Evolutionary conservation across 2,888 invertebrate genomes (phyloP), one percentile per base, ranked within the genome.

Genomic region (Ectemnius cavifrons): DNA sequence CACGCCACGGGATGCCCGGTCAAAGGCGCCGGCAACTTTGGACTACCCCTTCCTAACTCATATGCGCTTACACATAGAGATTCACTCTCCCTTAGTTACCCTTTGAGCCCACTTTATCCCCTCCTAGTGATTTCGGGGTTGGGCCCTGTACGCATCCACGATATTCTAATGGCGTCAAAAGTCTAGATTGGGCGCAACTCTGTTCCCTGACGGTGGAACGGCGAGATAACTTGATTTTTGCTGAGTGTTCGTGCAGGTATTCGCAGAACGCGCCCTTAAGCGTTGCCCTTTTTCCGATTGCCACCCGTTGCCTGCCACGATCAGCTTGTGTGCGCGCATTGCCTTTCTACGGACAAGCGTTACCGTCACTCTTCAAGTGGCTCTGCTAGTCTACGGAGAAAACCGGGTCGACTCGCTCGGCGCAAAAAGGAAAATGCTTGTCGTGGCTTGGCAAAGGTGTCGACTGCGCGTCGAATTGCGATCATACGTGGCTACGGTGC

Each of bases 1-100:
- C 89, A 85, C 89, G 83, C 89, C 87, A 82, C 87, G 87, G 89
- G 89, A 88, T 86, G 85, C 85, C 75, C 70, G 83, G 81, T 87
- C 86, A 89, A 89, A 89, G 88, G 88, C 83, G 87, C 89, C 89
- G 89, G 87, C 89, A 80, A 79, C 78, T 76, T 37, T 81, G 78
- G 75, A 60, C 46, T 64, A 67, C 62, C 71, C 78, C 79, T 73
- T 75, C 74, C 78, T 71, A 28, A 37, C 37, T 37, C 37, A 6
- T 37, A 37, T 37, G 8, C 5, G 1, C 37, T 8, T 37, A 37
- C 37, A 37, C 69, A 63, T 49, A 58, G 56, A 61, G 47, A 67
- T 59, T 67, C 58, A 71, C 67, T 77, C 77, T 72, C 71, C 79
- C 72, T 77, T 76, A 14, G 47, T n/a, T 47, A 14, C 52, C 16